phyloP scores from a whole-genome alignment of 35 echinoderm and acorn worm genomes.

The Holothuria glaberrima region DNA sequence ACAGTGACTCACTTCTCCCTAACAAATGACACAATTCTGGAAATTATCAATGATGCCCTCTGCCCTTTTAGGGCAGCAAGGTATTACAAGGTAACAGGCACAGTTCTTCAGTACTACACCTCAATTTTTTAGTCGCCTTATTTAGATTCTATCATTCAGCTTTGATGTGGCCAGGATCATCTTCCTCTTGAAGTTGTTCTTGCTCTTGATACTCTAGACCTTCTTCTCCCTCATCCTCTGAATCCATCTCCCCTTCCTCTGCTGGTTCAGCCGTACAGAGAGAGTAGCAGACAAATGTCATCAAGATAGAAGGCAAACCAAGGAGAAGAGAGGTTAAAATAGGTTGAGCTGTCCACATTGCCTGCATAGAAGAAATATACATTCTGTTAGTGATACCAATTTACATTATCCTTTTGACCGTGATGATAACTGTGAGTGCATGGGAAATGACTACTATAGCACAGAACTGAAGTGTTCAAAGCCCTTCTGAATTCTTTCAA shows the following conservation, averaged over 20 bases:
- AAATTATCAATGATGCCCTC: too few species aligned
- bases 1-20: too few species aligned
- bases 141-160: not conserved
- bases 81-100: too few species aligned
- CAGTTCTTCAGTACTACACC: not conserved
- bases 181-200: not conserved
- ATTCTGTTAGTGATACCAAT: too few species aligned
- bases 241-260: slow-evolving; percentile 59
- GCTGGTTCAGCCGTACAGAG: slow-evolving; percentile 59
- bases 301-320: slow-evolving; percentile 53
- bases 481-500: too few species aligned
- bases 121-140: not conserved
- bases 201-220: slow-evolving; percentile 9
- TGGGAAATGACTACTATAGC: too few species aligned
- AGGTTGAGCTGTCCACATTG: slow-evolving; percentile 67
- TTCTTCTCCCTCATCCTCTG: slow-evolving; percentile 51
- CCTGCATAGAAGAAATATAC: slow-evolving; percentile 34
- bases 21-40: too few species aligned
- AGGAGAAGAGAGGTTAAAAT: slow-evolving; percentile 55
- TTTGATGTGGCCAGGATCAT: not conserved
- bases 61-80: too few species aligned
- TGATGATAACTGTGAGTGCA: too few species aligned
- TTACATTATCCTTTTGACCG: too few species aligned
- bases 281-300: slow-evolving; percentile 71
- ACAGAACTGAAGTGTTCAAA: too few species aligned